Evolutionary conservation across 2,113 vertebrate genomes (phyloP), one percentile per base, ranked within the genome.

Genomic region (Erythrolamprus reginae): DNA sequence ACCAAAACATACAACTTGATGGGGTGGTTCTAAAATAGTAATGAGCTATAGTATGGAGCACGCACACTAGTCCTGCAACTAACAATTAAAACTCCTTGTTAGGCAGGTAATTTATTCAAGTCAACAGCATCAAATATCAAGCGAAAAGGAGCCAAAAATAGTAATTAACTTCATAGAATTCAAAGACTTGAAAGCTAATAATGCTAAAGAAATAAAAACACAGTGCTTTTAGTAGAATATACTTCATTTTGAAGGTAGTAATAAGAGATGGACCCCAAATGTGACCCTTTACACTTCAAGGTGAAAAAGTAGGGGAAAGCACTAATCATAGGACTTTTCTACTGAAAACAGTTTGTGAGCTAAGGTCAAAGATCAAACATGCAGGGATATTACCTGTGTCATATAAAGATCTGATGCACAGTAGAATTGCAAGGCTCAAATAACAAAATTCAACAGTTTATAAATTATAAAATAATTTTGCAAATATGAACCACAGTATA

Each of bases 271-370:
- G 96, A 92, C 91, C 94, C 93, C 97, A 95, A 92, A 96, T 97
- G 96, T 96, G 96, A 97, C 97, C 96, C 94, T 97, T 96, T 96
- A 94, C 93, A 96, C 94, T 97, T 97, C 95, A 95, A 96, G 96
- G 96, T 97, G 94, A 96, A 96, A 96, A 97, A 94, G 91, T 94
- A 95, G 93, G 94, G 94, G 95, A 97, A 94, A 94, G 92, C 93
- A 97, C 94, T 97, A 97, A 98, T 97, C 96, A 96, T 55, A 93
- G 92, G 93, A 92, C 96, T 98, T 98, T 98, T 98, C 96, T 97
- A 93, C 97, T 97, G 97, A 96, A 97, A 97, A 96, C 95, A 94
- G 90, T 92, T 92, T 95, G 94, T 94, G 95, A 97, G 95, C 96
- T 88, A 91, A 97, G 97, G 97, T 97, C 97, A 97, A 95, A 97